Evolutionary conservation across 2,113 vertebrate genomes (phyloP), one percentile per base, ranked within the genome.

Genomic region (Colinus virginianus): DNA sequence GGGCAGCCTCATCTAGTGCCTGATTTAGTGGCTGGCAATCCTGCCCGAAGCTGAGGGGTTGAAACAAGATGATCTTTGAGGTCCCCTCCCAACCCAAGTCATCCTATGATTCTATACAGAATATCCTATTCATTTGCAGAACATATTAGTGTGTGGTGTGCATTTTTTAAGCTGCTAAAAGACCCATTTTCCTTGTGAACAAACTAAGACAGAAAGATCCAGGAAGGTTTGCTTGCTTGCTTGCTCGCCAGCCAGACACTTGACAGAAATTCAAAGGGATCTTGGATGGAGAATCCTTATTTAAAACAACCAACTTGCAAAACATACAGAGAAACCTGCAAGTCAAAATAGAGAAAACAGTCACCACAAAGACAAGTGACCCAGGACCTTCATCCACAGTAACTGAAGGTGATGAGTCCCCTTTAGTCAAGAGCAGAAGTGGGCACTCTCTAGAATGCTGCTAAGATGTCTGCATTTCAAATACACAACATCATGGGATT

Each of bases 171-270:
- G 23, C 25, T 83, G 38, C 61, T 86, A 83, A 49, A 93, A 84
- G 38, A 84, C 20, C n/a, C 78, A 72, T 76, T 93, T 91, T 78
- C 61, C 72, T 91, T 48, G 38, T 86, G 85, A 91, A 74, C 64
- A 91, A 94, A 86, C 58, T 10, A 23, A 88, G 74, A 83, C 62
- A 26, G 68, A 94, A 81, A 9, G 79, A 81, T 67, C 83, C 13
- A 46, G 78, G 69, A 51, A 23, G 40, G 14, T 23, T 40, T 40
- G 40, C 40, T 40, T 40, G 40, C 40, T 40, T 48, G 26, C 26
- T 25, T 56, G 75, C 58, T 71, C 36, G 69, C 48, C 74, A 87
- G 70, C 62, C 46, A 45, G 63, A 88, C 42, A 45, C 46, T 72
- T 8, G 3, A 68, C 55, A 32, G 56, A 78, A 48, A 88, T 70